phyloP scores from a whole-genome alignment of 2,113 vertebrate genomes.

The Lamprotornis superbus region DNA sequence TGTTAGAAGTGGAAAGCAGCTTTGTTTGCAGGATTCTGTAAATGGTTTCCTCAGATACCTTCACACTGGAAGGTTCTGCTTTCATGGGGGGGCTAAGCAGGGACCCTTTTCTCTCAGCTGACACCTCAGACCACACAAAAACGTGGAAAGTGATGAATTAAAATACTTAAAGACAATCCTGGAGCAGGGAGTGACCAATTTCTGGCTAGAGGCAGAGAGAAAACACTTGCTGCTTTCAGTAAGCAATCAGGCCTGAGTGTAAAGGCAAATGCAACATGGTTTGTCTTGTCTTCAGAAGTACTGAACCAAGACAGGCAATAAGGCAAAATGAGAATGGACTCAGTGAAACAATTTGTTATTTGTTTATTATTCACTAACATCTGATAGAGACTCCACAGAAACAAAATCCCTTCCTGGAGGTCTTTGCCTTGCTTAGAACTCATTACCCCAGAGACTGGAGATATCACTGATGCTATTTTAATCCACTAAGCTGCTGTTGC shows the following conservation, averaged over 20 bases:
- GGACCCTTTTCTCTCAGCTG: not conserved
- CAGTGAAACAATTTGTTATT: not conserved
- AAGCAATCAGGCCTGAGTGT: not conserved
- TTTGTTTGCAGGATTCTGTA: not conserved
- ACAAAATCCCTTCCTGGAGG: slow-evolving; percentile 43
- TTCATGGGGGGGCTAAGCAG: not conserved
- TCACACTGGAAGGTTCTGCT: not conserved
- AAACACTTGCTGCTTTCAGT: not conserved
- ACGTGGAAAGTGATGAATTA: not conserved
- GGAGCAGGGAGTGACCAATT: not conserved
- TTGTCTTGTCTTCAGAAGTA: not conserved
- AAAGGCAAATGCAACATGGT: not conserved
- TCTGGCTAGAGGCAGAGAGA: not conserved
- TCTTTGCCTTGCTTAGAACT: slow-evolving; percentile 33
- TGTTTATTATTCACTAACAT: slow-evolving; percentile 17
- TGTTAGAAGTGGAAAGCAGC: not conserved
- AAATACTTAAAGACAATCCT: not conserved
- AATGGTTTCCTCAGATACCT: not conserved
- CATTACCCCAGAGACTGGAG: slow-evolving; percentile 35
- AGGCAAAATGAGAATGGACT: not conserved
- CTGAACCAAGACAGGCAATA: slow-evolving; percentile 9
- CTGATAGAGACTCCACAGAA: slow-evolving; percentile 18
- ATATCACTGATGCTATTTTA: slow-evolving; percentile 48
- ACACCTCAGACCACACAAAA: not conserved
- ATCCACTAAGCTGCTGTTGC: slow-evolving; percentile 35